A percentile compares a stretch with the other conserved stretches of the same genome.
These are phyloP conservation scores for Pollachius pollachius DNA, from an alignment of 2,113 vertebrate genomes.

Conservation along the genomic window DNA sequence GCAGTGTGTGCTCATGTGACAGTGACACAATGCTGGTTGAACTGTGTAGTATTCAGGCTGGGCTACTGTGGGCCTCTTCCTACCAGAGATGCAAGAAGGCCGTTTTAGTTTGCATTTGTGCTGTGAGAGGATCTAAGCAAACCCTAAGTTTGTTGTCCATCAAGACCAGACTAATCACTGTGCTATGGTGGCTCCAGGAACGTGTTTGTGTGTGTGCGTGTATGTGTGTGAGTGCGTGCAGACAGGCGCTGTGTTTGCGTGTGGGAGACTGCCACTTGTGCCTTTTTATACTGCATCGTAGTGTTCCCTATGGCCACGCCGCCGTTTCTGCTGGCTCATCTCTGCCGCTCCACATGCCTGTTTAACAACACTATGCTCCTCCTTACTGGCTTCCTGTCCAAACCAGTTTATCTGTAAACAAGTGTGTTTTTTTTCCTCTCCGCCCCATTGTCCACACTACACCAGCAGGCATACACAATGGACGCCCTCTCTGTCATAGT, in stretches of 20 bases:
- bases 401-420: slow-evolving; percentile 79
- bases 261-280: slow-evolving; percentile 3
- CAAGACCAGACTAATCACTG: slow-evolving; percentile 2
- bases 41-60: slow-evolving; percentile 59
- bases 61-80: slow-evolving; percentile 47
- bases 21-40: slow-evolving; percentile 67
- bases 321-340: slow-evolving; percentile 74
- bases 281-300: slow-evolving; percentile 41
- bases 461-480: slow-evolving; percentile 61
- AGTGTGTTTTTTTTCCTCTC: slow-evolving; percentile 70
- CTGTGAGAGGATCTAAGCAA: slow-evolving; percentile 37
- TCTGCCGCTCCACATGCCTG: slow-evolving; percentile 71
- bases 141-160: slow-evolving; percentile 22
- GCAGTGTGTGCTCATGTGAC: slow-evolving; percentile 74
- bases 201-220: slow-evolving; percentile 19
- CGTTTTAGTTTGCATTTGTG: slow-evolving; percentile 40
- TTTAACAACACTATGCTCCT: slow-evolving; percentile 73
- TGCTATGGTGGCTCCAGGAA: not conserved
- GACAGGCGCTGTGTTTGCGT: slow-evolving; percentile 1
- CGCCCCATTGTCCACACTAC: slow-evolving; percentile 68
- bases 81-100: slow-evolving; percentile 28
- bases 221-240: not conserved
- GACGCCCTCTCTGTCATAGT: slow-evolving; percentile 50
- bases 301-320: slow-evolving; percentile 57
- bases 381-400: slow-evolving; percentile 76